Evolutionary conservation across 2,797 vertebrate genomes (phyloP), one percentile per base, ranked within the genome.

Genomic region (Botia kubotai): DNA sequence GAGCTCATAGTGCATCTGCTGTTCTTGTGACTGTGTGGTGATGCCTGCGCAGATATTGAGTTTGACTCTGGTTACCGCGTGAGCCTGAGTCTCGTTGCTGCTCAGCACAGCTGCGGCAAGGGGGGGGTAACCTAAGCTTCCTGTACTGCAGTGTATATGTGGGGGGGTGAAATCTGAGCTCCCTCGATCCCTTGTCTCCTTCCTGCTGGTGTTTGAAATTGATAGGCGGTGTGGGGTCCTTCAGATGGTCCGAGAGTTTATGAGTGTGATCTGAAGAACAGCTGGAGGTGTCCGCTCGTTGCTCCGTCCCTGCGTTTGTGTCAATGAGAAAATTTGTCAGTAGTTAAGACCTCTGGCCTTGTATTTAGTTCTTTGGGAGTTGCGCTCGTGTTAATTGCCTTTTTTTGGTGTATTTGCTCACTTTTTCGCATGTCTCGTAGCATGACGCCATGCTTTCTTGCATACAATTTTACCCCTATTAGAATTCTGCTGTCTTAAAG

Each of bases 171-270:
- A 60, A 67, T 82, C 77, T 85, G 88, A 86, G 86, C 75, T 85
- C 87, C 84, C 87, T 88, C 82, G 81, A 84, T 82, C 89, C 88
- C 87, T 86, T 83, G 78, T 90, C 90, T 90, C 87, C 89, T 89
- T 88, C 86, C 86, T 83, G 71, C 85, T 86, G 85, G 81, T 83
- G 87, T 92, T 91, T 93, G 91, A 92, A 92, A 91, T 84, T 85
- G 89, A 92, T 90, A 72, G 58, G 52, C 58, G 5, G 62, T 74
- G 71, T 74, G 71, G 39, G 79, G 79, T 80, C 70, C 71, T 60
- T 80, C 33, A 73, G 63, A 80, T 60, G 63, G 85, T 88, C 91
- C 84, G 86, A 89, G 87, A 90, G 85, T 87, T 89, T 86, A 73
- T 73, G 85, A 72, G 84, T 67, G 74, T 33, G 75, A 73, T 88